These are phyloP conservation scores for Anolis carolinensis DNA, from an alignment of 2,113 vertebrate species.

Conservation along the genomic window DNA sequence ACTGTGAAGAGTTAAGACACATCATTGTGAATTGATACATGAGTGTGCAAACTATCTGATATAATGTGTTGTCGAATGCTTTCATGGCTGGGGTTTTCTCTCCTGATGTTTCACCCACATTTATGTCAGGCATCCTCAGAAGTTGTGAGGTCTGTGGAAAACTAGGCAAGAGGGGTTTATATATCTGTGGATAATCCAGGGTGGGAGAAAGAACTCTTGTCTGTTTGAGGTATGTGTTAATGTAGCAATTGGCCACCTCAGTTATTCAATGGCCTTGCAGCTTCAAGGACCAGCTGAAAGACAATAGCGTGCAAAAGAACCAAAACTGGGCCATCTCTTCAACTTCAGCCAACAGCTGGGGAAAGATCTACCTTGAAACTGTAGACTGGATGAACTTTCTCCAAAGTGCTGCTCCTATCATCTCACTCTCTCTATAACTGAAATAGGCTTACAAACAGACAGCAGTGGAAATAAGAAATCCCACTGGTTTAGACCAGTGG, in stretches of 20 bases:
- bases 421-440: too few relatives aligned
- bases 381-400: background rate
- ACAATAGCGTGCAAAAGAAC: background rate
- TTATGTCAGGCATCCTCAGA: too few relatives aligned
- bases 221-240: too few relatives aligned
- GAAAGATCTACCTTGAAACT: background rate
- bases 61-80: background rate
- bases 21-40: background rate
- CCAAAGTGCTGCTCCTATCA: background rate
- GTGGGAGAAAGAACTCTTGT: too few relatives aligned
- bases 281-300: background rate
- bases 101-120: too few relatives aligned
- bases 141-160: too few relatives aligned
- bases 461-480: background rate
- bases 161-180: too few relatives aligned
- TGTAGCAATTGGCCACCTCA: too few relatives aligned
- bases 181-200: too few relatives aligned
- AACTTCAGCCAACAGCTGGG: background rate
- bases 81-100: too few relatives aligned
- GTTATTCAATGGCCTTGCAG: too few relatives aligned
- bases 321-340: background rate
- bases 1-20: conserved; percentile 71
- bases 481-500: background rate
- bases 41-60: background rate
- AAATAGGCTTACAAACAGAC: background rate